Conservation (phyloP, 2,888 invertebrate species). For the Drosophila mulleri region DNA sequence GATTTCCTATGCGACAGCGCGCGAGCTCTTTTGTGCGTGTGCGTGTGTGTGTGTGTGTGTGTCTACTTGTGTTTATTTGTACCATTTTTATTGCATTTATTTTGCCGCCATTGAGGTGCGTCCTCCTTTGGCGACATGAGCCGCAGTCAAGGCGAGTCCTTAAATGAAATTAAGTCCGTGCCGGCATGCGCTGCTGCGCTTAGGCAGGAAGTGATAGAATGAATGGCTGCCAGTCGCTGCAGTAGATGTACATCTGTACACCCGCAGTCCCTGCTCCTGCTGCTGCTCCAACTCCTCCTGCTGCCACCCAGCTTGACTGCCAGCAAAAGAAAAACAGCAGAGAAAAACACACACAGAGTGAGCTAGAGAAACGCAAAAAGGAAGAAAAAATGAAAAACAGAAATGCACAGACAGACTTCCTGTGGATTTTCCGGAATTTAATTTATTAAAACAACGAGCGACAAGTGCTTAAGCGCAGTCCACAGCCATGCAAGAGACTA, state of each 20-base stretch:
- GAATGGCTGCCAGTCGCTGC: conserved; percentile 73
- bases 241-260: conserved; percentile 22
- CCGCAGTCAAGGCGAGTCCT: conserved; percentile 56
- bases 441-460: conserved; percentile 84
- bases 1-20: conserved; percentile 15
- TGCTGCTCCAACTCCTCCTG: neutral
- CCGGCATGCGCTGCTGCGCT: conserved; percentile 71
- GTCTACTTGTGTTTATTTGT: conserved; percentile 10
- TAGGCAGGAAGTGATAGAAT: conserved; percentile 79
- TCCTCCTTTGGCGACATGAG: conserved; percentile 28
- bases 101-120: conserved; percentile 39
- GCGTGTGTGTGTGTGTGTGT: conserved; percentile 8
- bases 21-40: neutral
- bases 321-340: conserved; percentile 18
- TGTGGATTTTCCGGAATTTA: conserved; percentile 85
- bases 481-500: conserved; percentile 11
- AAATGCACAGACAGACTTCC: conserved; percentile 83
- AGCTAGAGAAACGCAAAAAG: conserved; percentile 8
- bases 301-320: neutral
- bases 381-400: conserved; percentile 23
- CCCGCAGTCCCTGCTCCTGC: too few relatives aligned
- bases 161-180: conserved; percentile 80
- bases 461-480: conserved; percentile 47
- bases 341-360: conserved; percentile 31
- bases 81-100: conserved; percentile 27